Conservation (phyloP, 1,140 invertebrate genomes). For the Pantala flavescens region DNA sequence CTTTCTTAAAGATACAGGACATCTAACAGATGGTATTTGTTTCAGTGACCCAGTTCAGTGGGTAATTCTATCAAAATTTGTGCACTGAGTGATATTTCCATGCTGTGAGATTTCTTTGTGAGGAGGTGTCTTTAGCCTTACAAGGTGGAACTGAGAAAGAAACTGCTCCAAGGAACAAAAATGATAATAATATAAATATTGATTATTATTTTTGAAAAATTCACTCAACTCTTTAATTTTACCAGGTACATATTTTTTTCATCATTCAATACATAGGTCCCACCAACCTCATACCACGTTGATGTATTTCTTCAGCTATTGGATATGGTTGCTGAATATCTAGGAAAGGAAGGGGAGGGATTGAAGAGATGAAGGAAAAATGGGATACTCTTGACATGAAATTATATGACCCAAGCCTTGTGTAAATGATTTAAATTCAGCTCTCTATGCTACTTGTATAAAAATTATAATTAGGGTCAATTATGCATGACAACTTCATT, state of each 20-base stretch:
- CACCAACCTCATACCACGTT: slow-evolving; percentile 8
- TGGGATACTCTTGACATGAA: slow-evolving; percentile 5
- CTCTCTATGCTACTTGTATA: background rate
- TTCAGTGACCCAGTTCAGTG: background rate
- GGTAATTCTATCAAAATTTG: background rate
- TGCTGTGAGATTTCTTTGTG: slow-evolving; percentile 14
- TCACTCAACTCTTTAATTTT: background rate
- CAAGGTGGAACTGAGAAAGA: background rate
- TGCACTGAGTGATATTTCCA: slow-evolving; percentile 14
- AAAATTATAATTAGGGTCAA: slow-evolving; percentile 9
- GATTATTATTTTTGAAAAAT: background rate
- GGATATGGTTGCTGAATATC: background rate
- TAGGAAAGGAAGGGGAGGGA: background rate
- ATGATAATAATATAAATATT: slow-evolving; percentile 9
- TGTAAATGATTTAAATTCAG: background rate
- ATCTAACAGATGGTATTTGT: slow-evolving; percentile 6
- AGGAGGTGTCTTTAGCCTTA: slow-evolving; percentile 11
- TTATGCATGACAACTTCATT: slow-evolving; percentile 10
- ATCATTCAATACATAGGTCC: background rate
- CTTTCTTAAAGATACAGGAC: background rate
- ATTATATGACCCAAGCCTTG: slow-evolving; percentile 5
- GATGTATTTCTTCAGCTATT: background rate
- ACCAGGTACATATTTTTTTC: background rate
- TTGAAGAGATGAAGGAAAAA: background rate
- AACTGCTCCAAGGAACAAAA: background rate